These are phyloP conservation scores for Rotaria socialis DNA, from an alignment of 2,888 invertebrate genomes.

Conservation along the genomic window DNA sequence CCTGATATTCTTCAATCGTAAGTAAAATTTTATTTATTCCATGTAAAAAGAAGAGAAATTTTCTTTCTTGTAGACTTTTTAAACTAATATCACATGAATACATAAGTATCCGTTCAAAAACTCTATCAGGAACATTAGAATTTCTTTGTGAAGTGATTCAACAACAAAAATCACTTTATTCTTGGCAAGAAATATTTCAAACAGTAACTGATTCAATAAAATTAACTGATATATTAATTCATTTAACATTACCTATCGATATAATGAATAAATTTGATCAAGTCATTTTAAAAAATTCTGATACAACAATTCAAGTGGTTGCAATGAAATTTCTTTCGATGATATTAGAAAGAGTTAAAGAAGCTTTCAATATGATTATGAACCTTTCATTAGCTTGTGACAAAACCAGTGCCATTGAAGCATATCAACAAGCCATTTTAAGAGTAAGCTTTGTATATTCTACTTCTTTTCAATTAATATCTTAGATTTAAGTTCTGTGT, in stretches of 20 bases:
- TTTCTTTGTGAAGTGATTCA: conserved; percentile 25
- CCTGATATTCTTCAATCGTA: conserved; percentile 21
- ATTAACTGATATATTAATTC: conserved; percentile 22
- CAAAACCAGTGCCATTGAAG: not conserved
- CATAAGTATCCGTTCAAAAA: not conserved
- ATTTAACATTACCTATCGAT: conserved; percentile 1
- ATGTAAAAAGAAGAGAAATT: too few relatives aligned
- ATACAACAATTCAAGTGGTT: not conserved
- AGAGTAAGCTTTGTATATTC: not conserved
- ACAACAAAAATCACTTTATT: not conserved
- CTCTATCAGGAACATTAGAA: not conserved
- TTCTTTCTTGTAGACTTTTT: not conserved
- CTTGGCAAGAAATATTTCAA: conserved; percentile 3
- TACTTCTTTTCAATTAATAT: too few relatives aligned
- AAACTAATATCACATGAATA: conserved; percentile 23
- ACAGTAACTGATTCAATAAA: not conserved
- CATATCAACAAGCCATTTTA: conserved; percentile 12
- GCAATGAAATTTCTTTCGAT: not conserved
- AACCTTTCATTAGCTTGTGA: not conserved
- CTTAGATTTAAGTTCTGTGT: too few relatives aligned
- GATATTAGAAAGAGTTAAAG: not conserved
- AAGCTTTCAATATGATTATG: not conserved
- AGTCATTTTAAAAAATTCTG: conserved; percentile 6
- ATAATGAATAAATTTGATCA: conserved; percentile 17
- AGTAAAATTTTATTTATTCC: not conserved